Percentiles rank a stretch among this genome's conserved stretches.
These are phyloP conservation scores for Narcine bancroftii DNA, from an alignment of 2,113 vertebrate species.

Conservation along the genomic window DNA sequence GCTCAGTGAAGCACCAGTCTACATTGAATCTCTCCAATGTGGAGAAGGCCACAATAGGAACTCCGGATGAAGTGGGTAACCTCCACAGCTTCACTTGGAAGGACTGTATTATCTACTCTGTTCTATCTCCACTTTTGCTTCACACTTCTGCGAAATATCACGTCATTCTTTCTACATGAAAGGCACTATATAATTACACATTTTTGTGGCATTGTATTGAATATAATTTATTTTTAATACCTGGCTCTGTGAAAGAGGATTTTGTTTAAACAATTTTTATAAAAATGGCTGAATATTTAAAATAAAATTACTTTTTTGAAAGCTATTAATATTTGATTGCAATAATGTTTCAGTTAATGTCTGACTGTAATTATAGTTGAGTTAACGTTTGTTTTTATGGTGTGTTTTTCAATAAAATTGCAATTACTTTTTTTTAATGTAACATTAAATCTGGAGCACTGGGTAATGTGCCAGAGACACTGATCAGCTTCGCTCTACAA, in stretches of 20 bases:
- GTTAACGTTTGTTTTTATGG: slow-evolving; percentile 33
- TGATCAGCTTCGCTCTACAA: background rate
- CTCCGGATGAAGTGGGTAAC: too few relatives aligned
- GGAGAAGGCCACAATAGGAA: too few relatives aligned
- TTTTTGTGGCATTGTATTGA: background rate
- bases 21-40: too few relatives aligned
- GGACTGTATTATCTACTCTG: background rate
- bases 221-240: slow-evolving; percentile 20
- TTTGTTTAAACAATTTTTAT: slow-evolving; percentile 25
- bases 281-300: slow-evolving; percentile 34
- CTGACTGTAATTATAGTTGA: slow-evolving; percentile 33
- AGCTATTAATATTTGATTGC: slow-evolving; percentile 36
- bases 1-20: too few relatives aligned
- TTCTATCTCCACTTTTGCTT: background rate
- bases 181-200: background rate
- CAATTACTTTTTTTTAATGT: slow-evolving; percentile 34
- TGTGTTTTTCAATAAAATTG: slow-evolving; percentile 34
- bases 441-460: slow-evolving; percentile 31
- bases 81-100: too few relatives aligned
- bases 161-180: background rate
- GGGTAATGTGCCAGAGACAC: slow-evolving; percentile 32
- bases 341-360: slow-evolving; percentile 35
- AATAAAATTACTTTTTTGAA: slow-evolving; percentile 26
- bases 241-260: slow-evolving; percentile 10
- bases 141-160: background rate